phyloP scores from a whole-genome alignment of 1,140 invertebrate species.

The Holcopasites calliopsidis region DNA sequence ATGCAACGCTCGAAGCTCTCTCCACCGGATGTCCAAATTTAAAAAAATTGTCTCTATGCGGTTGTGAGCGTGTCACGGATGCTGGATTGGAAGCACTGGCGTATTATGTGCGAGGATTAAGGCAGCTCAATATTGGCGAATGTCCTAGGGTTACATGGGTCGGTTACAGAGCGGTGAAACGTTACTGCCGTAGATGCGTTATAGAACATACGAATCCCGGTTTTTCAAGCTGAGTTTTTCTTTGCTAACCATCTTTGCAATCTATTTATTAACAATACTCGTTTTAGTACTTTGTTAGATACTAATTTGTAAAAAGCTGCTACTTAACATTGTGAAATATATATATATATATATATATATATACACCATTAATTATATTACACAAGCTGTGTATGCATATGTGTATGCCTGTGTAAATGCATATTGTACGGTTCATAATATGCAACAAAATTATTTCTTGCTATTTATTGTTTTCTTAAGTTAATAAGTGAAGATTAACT shows the following conservation, averaged over 20 bases:
- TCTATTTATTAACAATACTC: slow-evolving; percentile 57
- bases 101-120: slow-evolving; percentile 91
- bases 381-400: background rate
- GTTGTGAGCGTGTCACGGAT: slow-evolving; percentile 94
- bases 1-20: slow-evolving; percentile 90
- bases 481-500: slow-evolving; percentile 39
- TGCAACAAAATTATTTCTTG: background rate
- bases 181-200: slow-evolving; percentile 93
- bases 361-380: slow-evolving; percentile 31
- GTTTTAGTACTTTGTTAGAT: slow-evolving; percentile 29
- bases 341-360: slow-evolving; percentile 25
- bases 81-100: slow-evolving; percentile 92
- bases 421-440: slow-evolving; percentile 9
- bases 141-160: slow-evolving; percentile 90
- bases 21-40: slow-evolving; percentile 94
- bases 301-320: slow-evolving; percentile 55
- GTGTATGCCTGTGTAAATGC: background rate
- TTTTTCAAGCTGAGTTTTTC: slow-evolving; percentile 82
- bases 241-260: slow-evolving; percentile 14
- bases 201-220: slow-evolving; percentile 97
- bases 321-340: slow-evolving; percentile 12
- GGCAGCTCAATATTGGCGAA: slow-evolving; percentile 95
- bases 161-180: slow-evolving; percentile 94
- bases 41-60: slow-evolving; percentile 92
- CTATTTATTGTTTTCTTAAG: slow-evolving; percentile 61